phyloP scores from a whole-genome alignment of 2,888 invertebrate genomes.

The Odontomyia ornata region DNA sequence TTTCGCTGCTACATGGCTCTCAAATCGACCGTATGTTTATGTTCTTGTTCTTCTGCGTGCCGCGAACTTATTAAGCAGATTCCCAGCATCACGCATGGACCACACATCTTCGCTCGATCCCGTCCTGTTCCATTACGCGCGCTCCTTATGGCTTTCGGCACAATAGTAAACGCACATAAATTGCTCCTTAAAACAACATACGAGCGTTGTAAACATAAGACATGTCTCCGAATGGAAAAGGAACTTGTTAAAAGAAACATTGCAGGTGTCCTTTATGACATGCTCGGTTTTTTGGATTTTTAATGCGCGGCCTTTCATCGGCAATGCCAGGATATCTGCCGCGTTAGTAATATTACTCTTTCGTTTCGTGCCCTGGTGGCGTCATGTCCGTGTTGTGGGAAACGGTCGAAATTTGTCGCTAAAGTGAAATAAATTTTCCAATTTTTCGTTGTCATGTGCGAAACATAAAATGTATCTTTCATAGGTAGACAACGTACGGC shows the following conservation, averaged over 20 bases:
- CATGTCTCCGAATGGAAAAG: constrained; percentile 29
- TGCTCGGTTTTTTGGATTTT: constrained; percentile 34
- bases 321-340: background rate
- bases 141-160: constrained; percentile 27
- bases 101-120: background rate
- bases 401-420: constrained; percentile 32
- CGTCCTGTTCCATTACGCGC: background rate
- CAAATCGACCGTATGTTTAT: constrained; percentile 12
- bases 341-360: background rate
- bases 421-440: constrained; percentile 35
- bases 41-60: constrained; percentile 28
- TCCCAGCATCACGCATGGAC: constrained; percentile 4
- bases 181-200: constrained; percentile 40
- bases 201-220: constrained; percentile 32
- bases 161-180: constrained; percentile 31
- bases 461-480: constrained; percentile 34
- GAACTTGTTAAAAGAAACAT: constrained; percentile 38
- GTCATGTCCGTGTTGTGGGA: constrained; percentile 13
- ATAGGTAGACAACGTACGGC: background rate
- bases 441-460: constrained; percentile 35
- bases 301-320: constrained; percentile 24
- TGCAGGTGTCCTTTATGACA: constrained; percentile 40
- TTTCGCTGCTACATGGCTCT: background rate
- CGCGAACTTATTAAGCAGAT: constrained; percentile 31
- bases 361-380: constrained; percentile 7